Evolutionary conservation across 2,888 invertebrate species (phyloP).

Genomic region (Choreutis nemorana): DNA sequence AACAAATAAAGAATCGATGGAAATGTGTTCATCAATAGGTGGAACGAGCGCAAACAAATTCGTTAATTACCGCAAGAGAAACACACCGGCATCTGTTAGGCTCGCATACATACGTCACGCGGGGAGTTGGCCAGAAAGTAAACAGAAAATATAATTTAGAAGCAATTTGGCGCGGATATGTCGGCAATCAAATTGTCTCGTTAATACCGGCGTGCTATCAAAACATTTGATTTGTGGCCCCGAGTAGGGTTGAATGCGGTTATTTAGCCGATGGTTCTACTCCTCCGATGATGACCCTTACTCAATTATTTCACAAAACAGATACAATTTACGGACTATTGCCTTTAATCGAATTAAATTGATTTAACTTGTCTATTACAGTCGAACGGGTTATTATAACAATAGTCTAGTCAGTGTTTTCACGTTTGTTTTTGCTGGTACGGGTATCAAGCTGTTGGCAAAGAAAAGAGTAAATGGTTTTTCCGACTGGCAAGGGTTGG

Average conservation of each 20-base stretch:
- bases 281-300: slow-evolving; percentile 47
- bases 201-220: slow-evolving; percentile 64
- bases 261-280: slow-evolving; percentile 53
- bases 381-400: no score
- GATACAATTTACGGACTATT: no score
- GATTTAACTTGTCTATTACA: no score
- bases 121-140: slow-evolving; percentile 63
- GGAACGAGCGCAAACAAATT: slow-evolving; percentile 39
- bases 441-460: no score
- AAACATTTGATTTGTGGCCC: slow-evolving; percentile 66
- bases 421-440: no score
- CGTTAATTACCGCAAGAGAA: slow-evolving; percentile 49
- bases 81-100: slow-evolving; percentile 42
- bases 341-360: no score
- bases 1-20: slow-evolving; percentile 12
- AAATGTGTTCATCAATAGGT: slow-evolving; percentile 28
- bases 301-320: slow-evolving; percentile 41
- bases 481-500: no score
- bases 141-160: slow-evolving; percentile 67
- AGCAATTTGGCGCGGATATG: slow-evolving; percentile 65
- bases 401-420: no score
- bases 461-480: no score
- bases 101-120: slow-evolving; percentile 42
- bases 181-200: slow-evolving; percentile 68
- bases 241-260: slow-evolving; percentile 37